Conservation (phyloP, 2,888 invertebrate species). For the Luffia ferchaultella region DNA sequence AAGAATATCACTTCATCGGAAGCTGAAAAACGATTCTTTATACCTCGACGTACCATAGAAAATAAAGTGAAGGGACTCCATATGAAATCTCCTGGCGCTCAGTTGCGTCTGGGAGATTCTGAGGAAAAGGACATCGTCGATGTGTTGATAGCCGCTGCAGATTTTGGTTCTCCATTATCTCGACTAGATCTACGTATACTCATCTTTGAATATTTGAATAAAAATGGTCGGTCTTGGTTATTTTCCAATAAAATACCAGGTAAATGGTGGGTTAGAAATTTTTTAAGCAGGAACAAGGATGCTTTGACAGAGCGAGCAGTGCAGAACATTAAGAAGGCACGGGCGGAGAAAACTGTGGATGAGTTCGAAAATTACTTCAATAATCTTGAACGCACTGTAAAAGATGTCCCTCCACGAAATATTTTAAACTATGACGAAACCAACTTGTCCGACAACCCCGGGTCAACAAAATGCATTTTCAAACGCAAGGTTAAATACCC, state of each 20-base stretch:
- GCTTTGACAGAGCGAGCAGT: too few relatives aligned
- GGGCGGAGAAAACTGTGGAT: too few relatives aligned
- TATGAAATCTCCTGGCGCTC: neutral
- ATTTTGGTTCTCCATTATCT: too few relatives aligned
- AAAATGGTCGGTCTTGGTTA: too few relatives aligned
- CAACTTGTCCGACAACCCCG: constrained; percentile 4
- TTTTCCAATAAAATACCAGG: too few relatives aligned
- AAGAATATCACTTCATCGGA: constrained; percentile 1
- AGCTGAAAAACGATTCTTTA: constrained; percentile 1
- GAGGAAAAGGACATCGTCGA: neutral
- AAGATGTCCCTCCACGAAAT: constrained; percentile 6
- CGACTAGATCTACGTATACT: too few relatives aligned
- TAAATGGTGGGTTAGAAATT: too few relatives aligned
- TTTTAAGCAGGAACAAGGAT: too few relatives aligned
- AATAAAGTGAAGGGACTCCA: neutral
- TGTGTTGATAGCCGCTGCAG: too few relatives aligned
- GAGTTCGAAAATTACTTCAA: constrained; percentile 10
- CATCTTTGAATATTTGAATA: too few relatives aligned
- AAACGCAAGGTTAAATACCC: constrained; percentile 7
- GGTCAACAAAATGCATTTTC: constrained; percentile 2
- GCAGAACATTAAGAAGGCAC: too few relatives aligned
- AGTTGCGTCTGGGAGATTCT: neutral
- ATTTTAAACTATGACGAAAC: constrained; percentile 1
- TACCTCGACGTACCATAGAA: constrained; percentile 4
- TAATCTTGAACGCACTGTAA: constrained; percentile 10